Percentiles rank a stretch among this genome's conserved stretches.
phyloP scores from a whole-genome alignment of 2,888 invertebrate genomes.

The Coleophora flavipennella region DNA sequence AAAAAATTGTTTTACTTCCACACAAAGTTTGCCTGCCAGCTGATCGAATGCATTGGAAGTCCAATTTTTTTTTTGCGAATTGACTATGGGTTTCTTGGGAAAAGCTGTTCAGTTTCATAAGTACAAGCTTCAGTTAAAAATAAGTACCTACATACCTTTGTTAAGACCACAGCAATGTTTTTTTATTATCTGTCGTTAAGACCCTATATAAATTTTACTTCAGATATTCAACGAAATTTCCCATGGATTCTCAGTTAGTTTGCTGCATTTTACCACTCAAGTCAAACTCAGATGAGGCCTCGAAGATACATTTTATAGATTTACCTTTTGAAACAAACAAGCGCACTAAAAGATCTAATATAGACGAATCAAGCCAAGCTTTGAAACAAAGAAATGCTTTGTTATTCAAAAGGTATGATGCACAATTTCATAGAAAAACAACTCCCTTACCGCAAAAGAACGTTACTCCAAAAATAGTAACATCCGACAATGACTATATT shows the following conservation, averaged over 20 bases:
- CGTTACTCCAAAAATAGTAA: constrained; percentile 28
- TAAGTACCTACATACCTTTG: too few relatives aligned
- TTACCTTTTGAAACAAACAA: constrained; percentile 11
- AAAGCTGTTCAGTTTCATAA: too few relatives aligned
- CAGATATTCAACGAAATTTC: constrained; percentile 9
- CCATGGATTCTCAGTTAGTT: constrained; percentile 19
- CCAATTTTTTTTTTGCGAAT: too few relatives aligned
- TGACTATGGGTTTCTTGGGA: too few relatives aligned
- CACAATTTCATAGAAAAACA: constrained; percentile 18
- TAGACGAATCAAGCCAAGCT: constrained; percentile 19
- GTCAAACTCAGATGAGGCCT: constrained; percentile 11
- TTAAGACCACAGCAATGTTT: too few relatives aligned
- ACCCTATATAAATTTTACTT: too few relatives aligned
- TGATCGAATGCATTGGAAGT: too few relatives aligned
- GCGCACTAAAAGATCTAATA: constrained; percentile 29
- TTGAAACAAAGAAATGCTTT: constrained; percentile 43
- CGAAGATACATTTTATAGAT: constrained; percentile 27
- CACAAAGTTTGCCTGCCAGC: too few relatives aligned
- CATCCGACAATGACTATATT: constrained; percentile 35
- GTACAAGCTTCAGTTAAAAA: too few relatives aligned
- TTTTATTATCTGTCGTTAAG: too few relatives aligned
- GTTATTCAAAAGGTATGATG: constrained; percentile 28
- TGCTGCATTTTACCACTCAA: constrained; percentile 41
- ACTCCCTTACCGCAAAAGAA: constrained; percentile 14
- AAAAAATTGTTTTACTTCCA: too few relatives aligned